Base-by-base conservation (phyloP, 2,797 vertebrate genomes). In the Gephyroberyx darwinii region DNA sequence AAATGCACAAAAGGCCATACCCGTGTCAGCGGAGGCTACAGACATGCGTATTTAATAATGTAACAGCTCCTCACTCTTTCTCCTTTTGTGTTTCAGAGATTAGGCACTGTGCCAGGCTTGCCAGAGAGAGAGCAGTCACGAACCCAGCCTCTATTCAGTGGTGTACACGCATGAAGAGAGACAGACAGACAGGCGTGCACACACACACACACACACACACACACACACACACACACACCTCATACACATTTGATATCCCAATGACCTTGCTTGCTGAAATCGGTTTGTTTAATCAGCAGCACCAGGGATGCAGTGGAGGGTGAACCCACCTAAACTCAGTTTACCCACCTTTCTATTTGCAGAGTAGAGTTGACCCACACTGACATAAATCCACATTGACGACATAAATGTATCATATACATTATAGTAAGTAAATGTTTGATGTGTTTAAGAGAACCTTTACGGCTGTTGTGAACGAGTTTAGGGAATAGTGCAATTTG, bases 31-130 rank as follows among this genome's bases (percentile, higher is more conserved):
- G 14, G 54, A 80, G 56, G 84, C 69, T 77, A 77, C 31, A 76
- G 67, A 65, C 31, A 43, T 76, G 77, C 80, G 73, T 71, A 57
- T 75, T 91, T 73, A 92, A 92, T 91, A 88, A 92, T 91, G 77
- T 51, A 90, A 59, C 75, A 84, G 59, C 77, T 82, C 22, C 30
- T n/a, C 69, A 47, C 45, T 66, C 80, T 84, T 73, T 78, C 35
- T 69, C 78, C 77, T 77, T 88, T 91, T 90, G 86, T 88, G 80
- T 86, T 89, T 80, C 55, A 78, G 37, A 74, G 77, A 88, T 90
- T 83, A 86, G 67, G 81, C 75, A 81, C 79, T 74, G 69, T 83
- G 83, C 76, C 75, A 82, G 26, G 41, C 14, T 47, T 31, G 26
- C 20, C 41, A 61, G 22, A 30, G 75, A 61, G 65, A 77, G 69